phyloP scores from a whole-genome alignment of 1,140 invertebrate species.

The Bradysia coprophila region DNA sequence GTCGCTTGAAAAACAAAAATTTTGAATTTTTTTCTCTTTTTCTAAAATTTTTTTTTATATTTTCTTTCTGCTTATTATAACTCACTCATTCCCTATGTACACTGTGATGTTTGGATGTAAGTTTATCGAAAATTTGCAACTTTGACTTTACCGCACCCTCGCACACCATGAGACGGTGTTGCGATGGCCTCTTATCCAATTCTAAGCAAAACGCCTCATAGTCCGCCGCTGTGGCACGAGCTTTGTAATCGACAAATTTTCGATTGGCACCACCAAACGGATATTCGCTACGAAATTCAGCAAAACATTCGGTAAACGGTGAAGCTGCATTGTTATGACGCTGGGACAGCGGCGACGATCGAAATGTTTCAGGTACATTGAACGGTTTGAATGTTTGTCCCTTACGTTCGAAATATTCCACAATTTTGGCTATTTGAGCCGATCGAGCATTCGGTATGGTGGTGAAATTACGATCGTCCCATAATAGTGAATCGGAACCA shows the following conservation, averaged over 20 bases:
- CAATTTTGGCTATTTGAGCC: slow-evolving; percentile 64
- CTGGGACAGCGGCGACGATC: slow-evolving; percentile 6
- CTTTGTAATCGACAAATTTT: slow-evolving; percentile 9
- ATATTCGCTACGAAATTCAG: slow-evolving; percentile 1
- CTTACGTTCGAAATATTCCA: slow-evolving; percentile 74
- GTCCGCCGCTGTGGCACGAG: slow-evolving; percentile 11
- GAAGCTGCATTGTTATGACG: slow-evolving; percentile 9
- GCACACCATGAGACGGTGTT: slow-evolving; percentile 46
- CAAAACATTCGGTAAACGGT: slow-evolving; percentile 3
- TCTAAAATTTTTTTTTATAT: background rate
- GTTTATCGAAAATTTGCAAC: slow-evolving; percentile 68
- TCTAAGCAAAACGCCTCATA: slow-evolving; percentile 20
- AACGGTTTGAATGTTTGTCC: slow-evolving; percentile 26
- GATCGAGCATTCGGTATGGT: slow-evolving; percentile 29
- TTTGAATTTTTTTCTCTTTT: too few species aligned
- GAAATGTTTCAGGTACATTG: background rate
- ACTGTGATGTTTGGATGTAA: slow-evolving; percentile 21
- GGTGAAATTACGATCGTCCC: slow-evolving; percentile 40
- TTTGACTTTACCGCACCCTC: slow-evolving; percentile 70
- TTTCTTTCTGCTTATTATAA: background rate
- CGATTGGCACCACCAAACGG: slow-evolving; percentile 7
- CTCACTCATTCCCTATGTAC: background rate
- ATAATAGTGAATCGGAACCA: slow-evolving; percentile 46
- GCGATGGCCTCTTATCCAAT: slow-evolving; percentile 21
- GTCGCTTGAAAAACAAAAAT: too few species aligned